Base-by-base conservation (phyloP, 2,888 invertebrate species). In the Allolobophora icterica region DNA sequence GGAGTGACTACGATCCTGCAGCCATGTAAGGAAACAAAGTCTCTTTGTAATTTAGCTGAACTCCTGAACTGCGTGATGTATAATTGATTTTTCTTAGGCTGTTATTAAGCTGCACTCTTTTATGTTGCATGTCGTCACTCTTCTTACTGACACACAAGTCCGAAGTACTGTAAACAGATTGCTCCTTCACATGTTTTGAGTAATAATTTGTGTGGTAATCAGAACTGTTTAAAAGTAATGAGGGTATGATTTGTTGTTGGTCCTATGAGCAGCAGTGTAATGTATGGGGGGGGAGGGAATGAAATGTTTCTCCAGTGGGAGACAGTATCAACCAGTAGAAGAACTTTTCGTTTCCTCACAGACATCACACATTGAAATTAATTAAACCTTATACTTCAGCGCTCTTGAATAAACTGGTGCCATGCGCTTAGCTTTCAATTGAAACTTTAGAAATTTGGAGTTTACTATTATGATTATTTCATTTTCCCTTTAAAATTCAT, bases 1-100 rank as follows among this genome's bases (percentile, higher is more conserved):
- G 99, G 99, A 99, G 99, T 92, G 99, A 99, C 96, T 99, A 99
- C 96, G 99, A 99, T 96, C 99, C 99, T 94, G 98, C 98, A 95
- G 99, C 99, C 95, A 99, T 99, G 98, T 99, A 93, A 35, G 89
- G 8, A 71, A 71, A 71, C 71, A 71, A 71, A 71, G 71, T 71
- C 71, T 71, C 71, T n/a, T n/a, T 34, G 35, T 17, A 58, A 52
- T 19, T 34, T 89, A n/a, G n/a, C 30, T 71, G 0, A 71, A 17
- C 30, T 71, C 71, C 30, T 71, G n/a, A 71, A 1, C 30, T 71
- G 13, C n/a, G 0, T 8, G 71, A 11, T 71, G 71, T 71, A 13
- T 8, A n/a, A 30, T 71, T 71, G 71, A 71, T 71, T 71, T 52
- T 30, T 71, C 71, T n/a, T 71, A 71, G n/a, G n/a, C 71, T n/a